Percentiles rank a stretch among this genome's conserved stretches.
These are phyloP conservation scores for Meloidogyne hapla DNA, from an alignment of 1,140 invertebrate species.

Conservation along the genomic window DNA sequence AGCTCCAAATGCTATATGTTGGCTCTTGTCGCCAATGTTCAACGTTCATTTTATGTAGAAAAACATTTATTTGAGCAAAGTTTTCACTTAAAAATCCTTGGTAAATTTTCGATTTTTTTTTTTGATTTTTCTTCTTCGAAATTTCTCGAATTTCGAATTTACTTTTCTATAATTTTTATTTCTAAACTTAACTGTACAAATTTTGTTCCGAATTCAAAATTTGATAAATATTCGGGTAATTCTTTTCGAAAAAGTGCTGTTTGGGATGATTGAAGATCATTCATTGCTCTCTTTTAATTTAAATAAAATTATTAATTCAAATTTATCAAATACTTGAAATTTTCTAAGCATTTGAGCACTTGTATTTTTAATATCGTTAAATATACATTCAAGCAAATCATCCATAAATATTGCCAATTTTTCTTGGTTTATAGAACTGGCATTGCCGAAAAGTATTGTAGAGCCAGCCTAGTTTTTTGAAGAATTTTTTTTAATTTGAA, in stretches of 20 bases:
- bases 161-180: too few species aligned
- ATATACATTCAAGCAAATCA: slow-evolving; percentile 56
- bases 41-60: slow-evolving; percentile 63
- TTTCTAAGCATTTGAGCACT: slow-evolving; percentile 51
- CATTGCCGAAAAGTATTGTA: slow-evolving; percentile 53
- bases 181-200: slow-evolving; percentile 49
- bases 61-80: slow-evolving; percentile 63
- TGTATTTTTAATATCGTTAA: slow-evolving; percentile 55
- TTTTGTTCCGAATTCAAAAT: slow-evolving; percentile 59
- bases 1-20: slow-evolving; percentile 62
- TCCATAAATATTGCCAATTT: slow-evolving; percentile 50
- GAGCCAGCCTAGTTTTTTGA: slow-evolving; percentile 51
- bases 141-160: too few species aligned
- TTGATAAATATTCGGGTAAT: slow-evolving; percentile 56
- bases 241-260: slow-evolving; percentile 58
- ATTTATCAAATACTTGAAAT: slow-evolving; percentile 43
- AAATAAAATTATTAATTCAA: neutral
- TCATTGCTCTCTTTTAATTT: slow-evolving; percentile 39
- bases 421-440: slow-evolving; percentile 31
- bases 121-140: too few species aligned
- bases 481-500: too few species aligned
- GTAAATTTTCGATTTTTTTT: too few species aligned
- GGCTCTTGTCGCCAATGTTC: slow-evolving; percentile 59
- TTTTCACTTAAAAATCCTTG: slow-evolving; percentile 51
- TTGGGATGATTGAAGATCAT: slow-evolving; percentile 49